phyloP scores from a whole-genome alignment of 2,888 invertebrate genomes.

The Cheilosia vulpina region DNA sequence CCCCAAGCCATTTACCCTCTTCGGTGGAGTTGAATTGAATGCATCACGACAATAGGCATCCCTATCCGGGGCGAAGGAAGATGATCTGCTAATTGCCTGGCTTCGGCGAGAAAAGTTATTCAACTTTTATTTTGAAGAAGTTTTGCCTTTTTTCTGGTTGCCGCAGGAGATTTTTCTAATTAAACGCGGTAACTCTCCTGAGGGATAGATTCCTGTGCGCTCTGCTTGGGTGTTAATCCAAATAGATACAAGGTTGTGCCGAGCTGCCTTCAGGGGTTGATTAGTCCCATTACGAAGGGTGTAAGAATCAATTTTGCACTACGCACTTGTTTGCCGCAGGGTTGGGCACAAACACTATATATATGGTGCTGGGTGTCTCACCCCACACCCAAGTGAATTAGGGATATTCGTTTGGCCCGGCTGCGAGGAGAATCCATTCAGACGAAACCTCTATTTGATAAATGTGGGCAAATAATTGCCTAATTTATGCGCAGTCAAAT shows the following conservation, averaged over 20 bases:
- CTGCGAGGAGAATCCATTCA: conserved; percentile 38
- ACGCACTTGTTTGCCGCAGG: conserved; percentile 73
- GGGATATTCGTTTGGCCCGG: conserved; percentile 8
- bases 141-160: conserved; percentile 5
- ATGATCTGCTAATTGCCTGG: conserved; percentile 70
- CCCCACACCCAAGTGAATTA: conserved; percentile 30
- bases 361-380: neutral
- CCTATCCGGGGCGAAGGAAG: conserved; percentile 42
- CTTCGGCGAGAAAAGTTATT: conserved; percentile 69
- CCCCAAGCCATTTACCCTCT: conserved; percentile 56
- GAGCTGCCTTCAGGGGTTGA: conserved; percentile 67
- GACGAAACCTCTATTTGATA: conserved; percentile 69
- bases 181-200: conserved; percentile 68
- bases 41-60: conserved; percentile 47
- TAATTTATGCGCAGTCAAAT: conserved; percentile 71
- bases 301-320: conserved; percentile 69
- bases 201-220: conserved; percentile 28
- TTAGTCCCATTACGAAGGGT: conserved; percentile 68
- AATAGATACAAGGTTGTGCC: conserved; percentile 58
- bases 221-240: conserved; percentile 58
- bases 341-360: conserved; percentile 43
- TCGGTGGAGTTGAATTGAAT: conserved; percentile 31
- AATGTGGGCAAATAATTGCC: conserved; percentile 76
- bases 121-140: conserved; percentile 41
- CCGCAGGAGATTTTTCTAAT: conserved; percentile 71